These are phyloP conservation scores for Fukomys damarensis DNA, from an alignment of 2,113 vertebrate species.

Conservation along the genomic window DNA sequence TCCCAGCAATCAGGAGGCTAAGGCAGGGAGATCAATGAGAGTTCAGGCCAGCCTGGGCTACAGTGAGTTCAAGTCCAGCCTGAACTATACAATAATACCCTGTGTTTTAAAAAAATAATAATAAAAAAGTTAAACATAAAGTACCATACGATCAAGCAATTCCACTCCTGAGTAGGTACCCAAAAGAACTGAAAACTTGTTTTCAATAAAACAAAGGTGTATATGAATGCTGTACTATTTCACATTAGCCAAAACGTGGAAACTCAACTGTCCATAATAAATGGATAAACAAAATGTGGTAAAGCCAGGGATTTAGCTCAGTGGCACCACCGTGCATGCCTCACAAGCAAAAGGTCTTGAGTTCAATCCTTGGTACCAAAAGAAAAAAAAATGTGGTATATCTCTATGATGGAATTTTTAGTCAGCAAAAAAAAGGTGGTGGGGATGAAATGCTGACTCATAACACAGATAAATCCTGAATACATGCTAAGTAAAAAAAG, in stretches of 20 bases:
- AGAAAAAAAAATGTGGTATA: not conserved
- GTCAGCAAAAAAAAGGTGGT: not conserved
- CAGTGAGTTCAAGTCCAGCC: not conserved
- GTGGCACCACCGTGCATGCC: too few relatives aligned
- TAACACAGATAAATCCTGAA: not conserved
- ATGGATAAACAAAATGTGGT: not conserved
- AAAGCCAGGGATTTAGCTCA: too few relatives aligned
- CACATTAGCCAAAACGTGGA: conserved; percentile 13
- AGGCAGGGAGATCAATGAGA: not conserved
- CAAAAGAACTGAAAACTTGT: conserved; percentile 24
- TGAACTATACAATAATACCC: not conserved
- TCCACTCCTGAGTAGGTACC: not conserved
- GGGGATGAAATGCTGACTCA: not conserved
- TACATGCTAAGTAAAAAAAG: conserved; percentile 29
- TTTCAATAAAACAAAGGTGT: not conserved
- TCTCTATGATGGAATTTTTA: conserved; percentile 31
- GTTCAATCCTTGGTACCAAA: too few relatives aligned
- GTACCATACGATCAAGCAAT: not conserved
- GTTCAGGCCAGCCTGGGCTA: not conserved
- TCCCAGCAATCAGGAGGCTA: not conserved
- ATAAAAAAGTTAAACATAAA: conserved; percentile 10
- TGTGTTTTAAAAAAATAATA: not conserved
- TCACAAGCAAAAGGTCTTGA: too few relatives aligned
- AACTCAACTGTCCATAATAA: conserved; percentile 1
- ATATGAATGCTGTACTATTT: not conserved